These are phyloP conservation scores for Scelioninae gen. 1 DNA, from an alignment of 2,888 invertebrate species.

Conservation along the genomic window DNA sequence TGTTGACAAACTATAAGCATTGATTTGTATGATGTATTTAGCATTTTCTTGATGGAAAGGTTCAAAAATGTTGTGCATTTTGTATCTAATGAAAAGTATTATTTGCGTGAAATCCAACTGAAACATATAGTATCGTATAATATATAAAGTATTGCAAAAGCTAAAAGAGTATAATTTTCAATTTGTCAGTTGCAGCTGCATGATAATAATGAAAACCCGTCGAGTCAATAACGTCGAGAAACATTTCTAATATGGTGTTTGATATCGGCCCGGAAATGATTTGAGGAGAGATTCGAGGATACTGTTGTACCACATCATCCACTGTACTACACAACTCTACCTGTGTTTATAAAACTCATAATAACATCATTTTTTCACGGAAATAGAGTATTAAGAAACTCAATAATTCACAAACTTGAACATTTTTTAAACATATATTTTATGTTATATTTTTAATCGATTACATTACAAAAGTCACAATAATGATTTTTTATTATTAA, in stretches of 20 bases:
- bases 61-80: not conserved
- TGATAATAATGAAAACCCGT: conserved; percentile 59
- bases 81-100: not conserved
- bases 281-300: conserved; percentile 57
- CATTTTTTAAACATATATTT: no score
- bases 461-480: no score
- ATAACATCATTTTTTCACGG: conserved; percentile 33
- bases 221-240: conserved; percentile 57
- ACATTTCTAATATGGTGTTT: conserved; percentile 62
- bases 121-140: conserved; percentile 38
- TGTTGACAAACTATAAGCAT: no score
- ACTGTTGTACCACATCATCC: conserved; percentile 47
- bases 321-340: conserved; percentile 11
- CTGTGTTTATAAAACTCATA: conserved; percentile 24
- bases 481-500: no score
- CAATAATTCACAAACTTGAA: no score
- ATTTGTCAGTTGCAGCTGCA: conserved; percentile 67
- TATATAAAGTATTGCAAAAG: conserved; percentile 38
- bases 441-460: no score
- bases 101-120: conserved; percentile 11
- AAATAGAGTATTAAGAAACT: no score
- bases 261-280: conserved; percentile 63
- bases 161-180: conserved; percentile 60
- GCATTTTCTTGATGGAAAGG: not conserved
- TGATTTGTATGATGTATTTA: no score